phyloP scores from a whole-genome alignment of 2,888 invertebrate genomes.

The Dyspetes luteomarginatus region DNA sequence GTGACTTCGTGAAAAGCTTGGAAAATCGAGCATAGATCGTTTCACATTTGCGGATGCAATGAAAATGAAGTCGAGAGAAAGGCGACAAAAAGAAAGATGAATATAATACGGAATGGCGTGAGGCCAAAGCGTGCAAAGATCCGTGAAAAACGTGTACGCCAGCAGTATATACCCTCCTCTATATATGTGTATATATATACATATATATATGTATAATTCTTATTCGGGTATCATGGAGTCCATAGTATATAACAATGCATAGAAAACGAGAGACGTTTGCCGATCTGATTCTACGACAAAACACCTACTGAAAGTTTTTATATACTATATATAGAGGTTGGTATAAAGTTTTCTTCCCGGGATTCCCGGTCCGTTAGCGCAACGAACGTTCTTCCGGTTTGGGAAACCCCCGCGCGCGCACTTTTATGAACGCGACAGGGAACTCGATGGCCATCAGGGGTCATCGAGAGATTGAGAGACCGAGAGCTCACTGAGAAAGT shows the following conservation, averaged over 20 bases:
- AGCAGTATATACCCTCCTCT: slow-evolving; percentile 3
- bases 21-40: slow-evolving; percentile 12
- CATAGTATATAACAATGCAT: not conserved
- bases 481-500: slow-evolving; percentile 10
- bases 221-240: too few species aligned
- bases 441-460: slow-evolving; percentile 6
- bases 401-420: slow-evolving; percentile 10
- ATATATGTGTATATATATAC: not conserved
- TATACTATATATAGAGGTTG: not conserved
- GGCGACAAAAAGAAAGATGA: not conserved
- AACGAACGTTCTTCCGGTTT: slow-evolving; percentile 33
- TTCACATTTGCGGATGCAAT: not conserved
- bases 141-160: slow-evolving; percentile 15
- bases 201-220: not conserved
- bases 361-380: slow-evolving; percentile 33
- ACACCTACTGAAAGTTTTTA: not conserved
- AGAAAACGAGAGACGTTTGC: slow-evolving; percentile 10
- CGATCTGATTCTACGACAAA: slow-evolving; percentile 27
- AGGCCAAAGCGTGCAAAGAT: slow-evolving; percentile 38
- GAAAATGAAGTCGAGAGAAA: not conserved
- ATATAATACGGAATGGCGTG: slow-evolving; percentile 27
- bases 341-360: slow-evolving; percentile 32
- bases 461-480: slow-evolving; percentile 35
- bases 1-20: not conserved
- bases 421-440: not conserved